Percentiles rank a stretch among this genome's conserved stretches.
phyloP scores from a whole-genome alignment of 2,797 vertebrate genomes.

The Stomatorhinus walkeri region DNA sequence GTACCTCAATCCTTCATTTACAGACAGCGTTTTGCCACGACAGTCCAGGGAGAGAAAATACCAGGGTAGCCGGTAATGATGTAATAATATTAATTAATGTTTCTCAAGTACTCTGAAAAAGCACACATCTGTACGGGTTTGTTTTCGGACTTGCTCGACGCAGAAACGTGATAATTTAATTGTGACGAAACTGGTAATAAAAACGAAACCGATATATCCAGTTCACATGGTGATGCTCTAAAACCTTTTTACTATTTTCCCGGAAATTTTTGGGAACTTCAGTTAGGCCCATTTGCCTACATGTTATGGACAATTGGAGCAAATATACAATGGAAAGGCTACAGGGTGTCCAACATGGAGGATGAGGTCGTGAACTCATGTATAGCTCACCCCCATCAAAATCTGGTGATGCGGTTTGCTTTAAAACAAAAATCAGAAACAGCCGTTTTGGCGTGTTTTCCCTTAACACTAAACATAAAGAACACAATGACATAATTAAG shows the following conservation, averaged over 20 bases:
- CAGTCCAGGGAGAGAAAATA: background rate
- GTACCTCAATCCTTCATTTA: background rate
- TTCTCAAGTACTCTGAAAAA: background rate
- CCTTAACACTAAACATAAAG: background rate
- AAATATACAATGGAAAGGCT: background rate
- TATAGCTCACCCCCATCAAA: background rate
- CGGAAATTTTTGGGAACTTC: background rate
- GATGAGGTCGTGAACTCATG: background rate
- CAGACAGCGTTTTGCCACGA: background rate
- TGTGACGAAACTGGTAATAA: background rate
- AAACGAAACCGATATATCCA: background rate
- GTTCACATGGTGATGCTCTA: background rate
- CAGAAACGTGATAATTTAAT: background rate
- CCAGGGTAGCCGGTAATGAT: background rate
- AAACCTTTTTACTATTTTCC: background rate
- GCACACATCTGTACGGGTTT: background rate
- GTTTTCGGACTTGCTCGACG: background rate
- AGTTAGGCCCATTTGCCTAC: background rate
- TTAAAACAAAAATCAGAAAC: background rate
- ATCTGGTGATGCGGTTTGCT: background rate
- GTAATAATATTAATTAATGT: background rate
- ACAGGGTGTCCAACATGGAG: background rate
- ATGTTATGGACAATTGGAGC: background rate
- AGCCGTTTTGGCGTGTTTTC: constrained; percentile 1
- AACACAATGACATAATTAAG: background rate